phyloP scores from a whole-genome alignment of 2,888 invertebrate genomes.

The Acrobasis suavella region DNA sequence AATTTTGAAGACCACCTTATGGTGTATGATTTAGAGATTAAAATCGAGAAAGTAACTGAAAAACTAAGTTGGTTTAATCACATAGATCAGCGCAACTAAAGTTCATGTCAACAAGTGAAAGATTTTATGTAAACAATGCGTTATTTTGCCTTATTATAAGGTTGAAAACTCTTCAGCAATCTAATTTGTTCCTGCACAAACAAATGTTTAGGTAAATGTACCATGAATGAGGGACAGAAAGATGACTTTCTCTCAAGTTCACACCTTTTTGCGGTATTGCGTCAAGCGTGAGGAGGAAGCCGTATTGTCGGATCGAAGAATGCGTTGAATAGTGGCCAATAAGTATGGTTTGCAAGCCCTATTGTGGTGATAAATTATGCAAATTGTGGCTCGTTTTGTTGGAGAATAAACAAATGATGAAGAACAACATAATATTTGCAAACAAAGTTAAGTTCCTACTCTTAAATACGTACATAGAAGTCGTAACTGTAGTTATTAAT shows the following conservation, averaged over 20 bases:
- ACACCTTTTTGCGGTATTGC: conserved; percentile 55
- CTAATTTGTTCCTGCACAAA: conserved; percentile 4
- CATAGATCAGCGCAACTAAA: conserved; percentile 5
- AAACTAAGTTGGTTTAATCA: conserved; percentile 4
- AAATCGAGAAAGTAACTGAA: not conserved
- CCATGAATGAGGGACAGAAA: conserved; percentile 37
- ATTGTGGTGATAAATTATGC: too few relatives aligned
- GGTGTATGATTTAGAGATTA: not conserved
- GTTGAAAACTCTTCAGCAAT: conserved; percentile 2
- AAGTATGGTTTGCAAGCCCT: not conserved
- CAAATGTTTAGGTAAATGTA: conserved; percentile 28
- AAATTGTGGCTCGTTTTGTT: too few relatives aligned
- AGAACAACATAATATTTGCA: too few relatives aligned
- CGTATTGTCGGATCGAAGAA: conserved; percentile 13
- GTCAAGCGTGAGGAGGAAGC: conserved; percentile 44
- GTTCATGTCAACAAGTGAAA: not conserved
- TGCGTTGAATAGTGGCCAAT: not conserved
- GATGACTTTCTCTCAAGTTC: conserved; percentile 58
- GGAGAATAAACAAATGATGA: too few relatives aligned
- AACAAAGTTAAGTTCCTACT: too few relatives aligned
- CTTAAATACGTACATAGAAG: too few relatives aligned
- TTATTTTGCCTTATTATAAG: not conserved
- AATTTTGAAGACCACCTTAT: not conserved
- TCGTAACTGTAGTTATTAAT: too few relatives aligned
- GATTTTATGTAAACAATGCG: not conserved